phyloP scores from a whole-genome alignment of 2,797 vertebrate genomes.

The Myotis vivesi region DNA sequence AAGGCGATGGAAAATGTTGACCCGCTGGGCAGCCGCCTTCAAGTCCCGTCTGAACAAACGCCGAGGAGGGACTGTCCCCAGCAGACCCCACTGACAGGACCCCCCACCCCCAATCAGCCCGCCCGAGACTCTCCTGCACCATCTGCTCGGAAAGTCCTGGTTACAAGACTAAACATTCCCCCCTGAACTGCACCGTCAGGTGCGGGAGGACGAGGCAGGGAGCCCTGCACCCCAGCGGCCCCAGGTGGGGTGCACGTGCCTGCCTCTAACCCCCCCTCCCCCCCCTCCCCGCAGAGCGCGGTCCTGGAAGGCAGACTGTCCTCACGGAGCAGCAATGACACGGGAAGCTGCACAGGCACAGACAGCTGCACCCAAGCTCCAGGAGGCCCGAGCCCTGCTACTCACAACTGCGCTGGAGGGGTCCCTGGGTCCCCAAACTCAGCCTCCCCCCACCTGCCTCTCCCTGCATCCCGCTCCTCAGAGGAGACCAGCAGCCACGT shows the following conservation, averaged over 20 bases:
- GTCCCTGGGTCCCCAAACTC: not conserved
- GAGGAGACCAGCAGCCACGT: conserved; percentile 65
- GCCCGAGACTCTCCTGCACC: not conserved
- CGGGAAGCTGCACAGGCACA: not conserved
- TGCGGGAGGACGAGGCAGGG: not conserved
- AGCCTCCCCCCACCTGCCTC: not conserved
- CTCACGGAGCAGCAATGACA: not conserved
- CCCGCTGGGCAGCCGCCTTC: not conserved
- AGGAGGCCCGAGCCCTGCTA: not conserved
- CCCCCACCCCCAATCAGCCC: not conserved
- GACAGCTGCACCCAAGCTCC: not conserved
- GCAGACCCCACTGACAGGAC: not conserved
- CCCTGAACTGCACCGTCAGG: not conserved
- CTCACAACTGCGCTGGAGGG: not conserved
- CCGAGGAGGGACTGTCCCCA: not conserved
- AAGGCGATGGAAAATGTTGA: not conserved
- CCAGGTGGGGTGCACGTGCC: not conserved
- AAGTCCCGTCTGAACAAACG: not conserved
- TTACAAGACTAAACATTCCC: not conserved
- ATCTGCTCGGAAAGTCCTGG: not conserved
- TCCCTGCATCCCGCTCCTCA: conserved; percentile 64
- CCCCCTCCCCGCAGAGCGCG: not conserved
- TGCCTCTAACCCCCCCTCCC: not conserved
- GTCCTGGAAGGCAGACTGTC: not conserved
- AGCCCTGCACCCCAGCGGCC: not conserved